These are phyloP conservation scores for Cremastobaeus sp. DNA, from an alignment of 2,888 invertebrate species.

Conservation along the genomic window DNA sequence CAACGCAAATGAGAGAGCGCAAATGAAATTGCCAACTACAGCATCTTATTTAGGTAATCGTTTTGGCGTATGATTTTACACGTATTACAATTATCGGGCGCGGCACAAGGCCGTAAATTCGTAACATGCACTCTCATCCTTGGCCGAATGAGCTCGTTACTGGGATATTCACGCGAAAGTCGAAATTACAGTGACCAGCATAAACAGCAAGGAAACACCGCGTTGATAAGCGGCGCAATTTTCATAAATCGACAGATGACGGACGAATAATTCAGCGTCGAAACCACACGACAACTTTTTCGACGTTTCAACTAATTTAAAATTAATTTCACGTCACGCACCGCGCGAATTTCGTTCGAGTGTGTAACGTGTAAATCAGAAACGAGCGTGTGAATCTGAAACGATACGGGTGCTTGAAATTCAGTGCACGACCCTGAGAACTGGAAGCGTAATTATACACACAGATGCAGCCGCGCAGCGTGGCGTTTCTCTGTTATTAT, in stretches of 20 bases:
- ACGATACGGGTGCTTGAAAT: constrained; percentile 8
- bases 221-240: not conserved
- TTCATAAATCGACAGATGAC: not conserved
- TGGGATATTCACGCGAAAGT: constrained; percentile 15
- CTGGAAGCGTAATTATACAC: constrained; percentile 30
- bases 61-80: constrained; percentile 1
- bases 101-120: constrained; percentile 23
- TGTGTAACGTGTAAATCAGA: not conserved
- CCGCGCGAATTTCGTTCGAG: constrained; percentile 8
- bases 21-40: not conserved
- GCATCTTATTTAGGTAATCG: constrained; percentile 21
- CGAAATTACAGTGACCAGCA: not conserved
- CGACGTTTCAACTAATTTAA: not conserved
- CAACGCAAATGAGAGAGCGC: not conserved
- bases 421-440: constrained; percentile 12
- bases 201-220: too few relatives aligned
- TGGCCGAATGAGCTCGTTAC: constrained; percentile 16
- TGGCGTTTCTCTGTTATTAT: constrained; percentile 40
- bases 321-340: constrained; percentile 27
- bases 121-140: constrained; percentile 8
- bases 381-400: constrained; percentile 1
- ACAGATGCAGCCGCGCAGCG: not conserved
- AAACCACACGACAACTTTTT: not conserved
- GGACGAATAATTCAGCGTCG: constrained; percentile 8
- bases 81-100: constrained; percentile 22